These are phyloP conservation scores for Megaustenia siamemsis DNA, from an alignment of 2,888 invertebrate genomes.

Conservation along the genomic window DNA sequence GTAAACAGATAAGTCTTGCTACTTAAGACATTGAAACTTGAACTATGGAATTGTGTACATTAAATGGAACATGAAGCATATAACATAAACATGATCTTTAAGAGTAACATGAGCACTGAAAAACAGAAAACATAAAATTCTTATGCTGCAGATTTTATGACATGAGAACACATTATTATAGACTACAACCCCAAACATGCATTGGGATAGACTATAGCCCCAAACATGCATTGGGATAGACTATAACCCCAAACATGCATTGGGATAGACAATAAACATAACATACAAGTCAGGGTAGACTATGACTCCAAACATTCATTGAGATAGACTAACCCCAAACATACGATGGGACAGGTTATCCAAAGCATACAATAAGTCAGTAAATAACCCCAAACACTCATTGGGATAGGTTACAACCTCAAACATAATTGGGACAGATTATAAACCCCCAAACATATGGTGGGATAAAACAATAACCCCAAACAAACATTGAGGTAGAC, in stretches of 20 bases:
- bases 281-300: background rate
- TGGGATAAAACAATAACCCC: too few species aligned
- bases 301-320: background rate
- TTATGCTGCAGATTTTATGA: conserved; percentile 23
- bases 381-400: background rate
- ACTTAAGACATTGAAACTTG: conserved; percentile 36
- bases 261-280: background rate
- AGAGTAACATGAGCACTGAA: conserved; percentile 18
- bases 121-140: background rate
- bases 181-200: background rate
- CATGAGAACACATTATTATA: background rate
- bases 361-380: too few species aligned
- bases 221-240: background rate
- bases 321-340: background rate
- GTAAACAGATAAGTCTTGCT: conserved; percentile 40
- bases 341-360: background rate
- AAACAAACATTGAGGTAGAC: too few species aligned
- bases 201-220: background rate
- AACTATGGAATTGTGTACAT: conserved; percentile 37
- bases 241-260: background rate
- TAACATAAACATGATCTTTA: background rate
- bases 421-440: too few species aligned
- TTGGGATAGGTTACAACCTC: background rate
- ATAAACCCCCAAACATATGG: too few species aligned
- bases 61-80: conserved; percentile 19